These are phyloP conservation scores for Leistus spinibarbis DNA, from an alignment of 2,888 invertebrate species.

Conservation along the genomic window DNA sequence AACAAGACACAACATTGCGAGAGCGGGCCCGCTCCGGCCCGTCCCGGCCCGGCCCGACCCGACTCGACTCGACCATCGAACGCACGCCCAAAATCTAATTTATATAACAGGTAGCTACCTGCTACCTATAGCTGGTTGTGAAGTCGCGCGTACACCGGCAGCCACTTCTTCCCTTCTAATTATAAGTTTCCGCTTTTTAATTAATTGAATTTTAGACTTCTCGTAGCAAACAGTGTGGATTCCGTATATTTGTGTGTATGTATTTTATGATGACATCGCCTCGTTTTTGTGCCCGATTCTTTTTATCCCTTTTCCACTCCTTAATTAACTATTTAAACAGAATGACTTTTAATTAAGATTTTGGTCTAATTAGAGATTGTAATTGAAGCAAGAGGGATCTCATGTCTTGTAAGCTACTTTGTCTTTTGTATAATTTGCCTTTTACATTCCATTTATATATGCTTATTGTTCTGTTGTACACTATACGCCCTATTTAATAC, in stretches of 20 bases:
- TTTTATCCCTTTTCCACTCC: neutral
- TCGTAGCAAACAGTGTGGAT: neutral
- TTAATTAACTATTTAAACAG: neutral
- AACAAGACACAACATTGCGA: constrained; percentile 23
- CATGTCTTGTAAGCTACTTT: too few species aligned
- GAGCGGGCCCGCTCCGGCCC: too few species aligned
- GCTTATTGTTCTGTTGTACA: too few species aligned
- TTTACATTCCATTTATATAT: too few species aligned
- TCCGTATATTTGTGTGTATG: neutral
- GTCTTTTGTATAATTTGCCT: too few species aligned
- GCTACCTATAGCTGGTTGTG: constrained; percentile 7
- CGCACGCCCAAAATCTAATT: constrained; percentile 32
- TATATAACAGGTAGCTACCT: constrained; percentile 33
- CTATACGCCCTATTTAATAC: too few species aligned
- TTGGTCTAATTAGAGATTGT: neutral
- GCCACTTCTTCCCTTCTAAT: constrained; percentile 11
- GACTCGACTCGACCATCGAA: too few species aligned
- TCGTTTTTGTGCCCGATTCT: neutral
- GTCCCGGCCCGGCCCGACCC: too few species aligned
- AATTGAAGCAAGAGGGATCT: neutral
- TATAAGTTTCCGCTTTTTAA: constrained; percentile 32
- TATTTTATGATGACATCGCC: neutral
- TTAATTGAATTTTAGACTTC: constrained; percentile 26
- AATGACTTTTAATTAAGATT: constrained; percentile 10
- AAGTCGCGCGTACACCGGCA: neutral